phyloP scores from a whole-genome alignment of 2,888 invertebrate species.

The Caenorhabditis auriculariae region DNA sequence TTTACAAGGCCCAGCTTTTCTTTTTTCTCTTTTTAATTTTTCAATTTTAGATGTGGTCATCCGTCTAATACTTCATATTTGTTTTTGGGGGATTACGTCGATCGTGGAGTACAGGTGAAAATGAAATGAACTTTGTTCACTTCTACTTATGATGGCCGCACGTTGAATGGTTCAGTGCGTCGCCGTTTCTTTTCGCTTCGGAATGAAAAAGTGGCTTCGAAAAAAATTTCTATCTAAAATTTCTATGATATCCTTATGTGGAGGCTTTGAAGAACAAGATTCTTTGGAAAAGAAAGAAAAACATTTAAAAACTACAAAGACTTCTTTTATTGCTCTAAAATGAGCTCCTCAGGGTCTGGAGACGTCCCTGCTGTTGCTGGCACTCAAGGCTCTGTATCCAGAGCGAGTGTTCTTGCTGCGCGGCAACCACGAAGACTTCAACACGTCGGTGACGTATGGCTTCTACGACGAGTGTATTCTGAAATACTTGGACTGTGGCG shows the following conservation, averaged over 20 bases:
- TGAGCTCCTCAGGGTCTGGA: slow-evolving; percentile 19
- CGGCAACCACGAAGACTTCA: slow-evolving; percentile 59
- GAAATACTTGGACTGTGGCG: slow-evolving; percentile 31
- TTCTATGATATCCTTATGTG: too few relatives aligned
- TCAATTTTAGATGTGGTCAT: slow-evolving; percentile 12
- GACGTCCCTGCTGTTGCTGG: slow-evolving; percentile 23
- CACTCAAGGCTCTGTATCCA: slow-evolving; percentile 43
- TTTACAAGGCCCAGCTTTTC: slow-evolving; percentile 17
- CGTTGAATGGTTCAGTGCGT: too few relatives aligned
- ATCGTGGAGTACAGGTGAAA: slow-evolving; percentile 33
- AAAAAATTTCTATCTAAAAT: too few relatives aligned
- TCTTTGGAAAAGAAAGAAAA: too few relatives aligned
- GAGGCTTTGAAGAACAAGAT: too few relatives aligned
- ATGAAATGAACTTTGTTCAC: slow-evolving; percentile 2
- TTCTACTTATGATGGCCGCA: too few relatives aligned
- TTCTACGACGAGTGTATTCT: slow-evolving; percentile 53
- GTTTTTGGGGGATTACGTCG: slow-evolving; percentile 45
- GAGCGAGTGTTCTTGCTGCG: slow-evolving; percentile 37
- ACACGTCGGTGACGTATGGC: slow-evolving; percentile 52
- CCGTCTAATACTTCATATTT: slow-evolving; percentile 19
- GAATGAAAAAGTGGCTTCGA: too few relatives aligned
- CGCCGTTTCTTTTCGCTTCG: too few relatives aligned
- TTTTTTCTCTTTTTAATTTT: background rate
- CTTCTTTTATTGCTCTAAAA: background rate
- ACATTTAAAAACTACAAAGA: background rate